Evolutionary conservation across 2,888 invertebrate genomes (phyloP), one percentile per base, ranked within the genome.

Genomic region (Meta bourneti): DNA sequence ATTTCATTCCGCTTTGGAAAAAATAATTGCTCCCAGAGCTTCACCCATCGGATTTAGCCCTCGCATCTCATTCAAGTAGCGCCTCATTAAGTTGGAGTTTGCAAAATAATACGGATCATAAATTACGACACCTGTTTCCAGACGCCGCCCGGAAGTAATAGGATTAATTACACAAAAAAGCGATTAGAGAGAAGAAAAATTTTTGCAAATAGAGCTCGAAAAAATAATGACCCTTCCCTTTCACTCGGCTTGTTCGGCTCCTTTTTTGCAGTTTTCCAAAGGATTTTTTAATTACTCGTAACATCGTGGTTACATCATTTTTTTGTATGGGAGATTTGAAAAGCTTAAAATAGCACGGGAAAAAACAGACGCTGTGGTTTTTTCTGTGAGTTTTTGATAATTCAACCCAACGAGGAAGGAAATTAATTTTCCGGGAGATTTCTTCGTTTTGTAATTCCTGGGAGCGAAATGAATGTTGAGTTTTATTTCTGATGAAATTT

Each of bases 161-260:
- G 91, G 87, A 91, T 91, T 91, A 91, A 88, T 91, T 77, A 20
- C n/a, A 34, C 54, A 74, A 54, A 84, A 84, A 84, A 84, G 54
- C 61, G 9, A 71, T 7, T 8, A 71, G 20, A 51, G 54, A 75
- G 72, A 79, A 89, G 52, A 89, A 78, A 74, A 69, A 74, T 54
- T 91, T 91, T 86, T 78, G 74, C 52, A 75, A 48, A 48, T n/a
- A 48, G 70, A 34, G 85, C 70, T 48, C n/a, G 20, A 91, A 86
- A 86, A 91, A 91, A 91, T 78, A 78, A 81, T 86, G 89, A 82
- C 82, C 71, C 78, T n/a, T 51, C 52, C 61, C 49, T 87, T 81
- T 82, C 82, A 70, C 19, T 52, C 71, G 16, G 8, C 61, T 7
- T 71, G 20, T 72, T 72, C 8, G 8, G 6, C 79, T 71, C 20